Evolutionary conservation across 2,797 vertebrate species (phyloP), one percentile per base, ranked within the genome.

Genomic region (Pteronotus mesoamericanus): DNA sequence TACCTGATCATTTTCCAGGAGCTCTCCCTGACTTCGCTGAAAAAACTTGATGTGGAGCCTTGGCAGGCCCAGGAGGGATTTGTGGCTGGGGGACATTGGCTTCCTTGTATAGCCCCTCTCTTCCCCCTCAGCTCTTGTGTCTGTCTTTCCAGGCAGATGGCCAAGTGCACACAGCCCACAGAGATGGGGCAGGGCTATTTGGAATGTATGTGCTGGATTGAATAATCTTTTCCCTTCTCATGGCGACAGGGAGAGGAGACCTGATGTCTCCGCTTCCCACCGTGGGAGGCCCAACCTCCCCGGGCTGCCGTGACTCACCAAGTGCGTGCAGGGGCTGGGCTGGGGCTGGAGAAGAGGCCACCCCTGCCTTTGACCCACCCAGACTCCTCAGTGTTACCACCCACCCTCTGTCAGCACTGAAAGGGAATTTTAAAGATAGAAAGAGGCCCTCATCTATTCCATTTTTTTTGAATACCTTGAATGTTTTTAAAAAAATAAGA

Each of bases 401-500:
- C 9, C 26, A 8, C 19, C 2, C 66, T 11, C 5, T 34, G 22
- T 64, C 29, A 44, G 84, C 75, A 26, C 44, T 6, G 0, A 83
- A 44, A 89, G 46, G 32, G 6, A 79, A 1, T 89, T 72, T 86
- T 8, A 37, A 64, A 83, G 64, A 32, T 32, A 26, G 80, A 83
- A 66, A 51, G 32, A 37, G 51, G 29, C n/a, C 44, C 4, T 82
- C 21, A 19, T 66, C 75, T 34, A 48, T 22, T 29, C 39, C 48
- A 32, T 37, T 46, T 72, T 46, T 48, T 29, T 37, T n/a, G n/a
- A 86, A 39, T 57, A 42, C 11, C 29, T 66, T 44, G 16, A 74
- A 57, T 48, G 46, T 74, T 68, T 59, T 79, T 71, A 79, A 66
- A 87, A 34, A 21, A 29, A 32, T 53, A 89, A 84, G 34, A 71